These are phyloP conservation scores for Drosophila dunni DNA, from an alignment of 1,140 invertebrate species.

Conservation along the genomic window DNA sequence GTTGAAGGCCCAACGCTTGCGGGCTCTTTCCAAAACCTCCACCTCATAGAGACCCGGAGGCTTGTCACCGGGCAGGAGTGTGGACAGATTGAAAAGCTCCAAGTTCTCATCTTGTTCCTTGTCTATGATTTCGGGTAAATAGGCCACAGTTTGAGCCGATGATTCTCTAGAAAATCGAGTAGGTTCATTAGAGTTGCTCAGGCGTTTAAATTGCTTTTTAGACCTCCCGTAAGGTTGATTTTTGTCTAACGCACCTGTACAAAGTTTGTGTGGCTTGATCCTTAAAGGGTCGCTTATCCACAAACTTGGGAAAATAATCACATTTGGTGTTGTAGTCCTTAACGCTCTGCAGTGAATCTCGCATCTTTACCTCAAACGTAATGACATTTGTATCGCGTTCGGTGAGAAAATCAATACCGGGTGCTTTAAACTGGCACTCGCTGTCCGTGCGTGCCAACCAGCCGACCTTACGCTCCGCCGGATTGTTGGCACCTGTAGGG, in stretches of 20 bases:
- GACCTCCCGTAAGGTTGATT: too few relatives aligned
- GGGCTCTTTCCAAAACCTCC: constrained; percentile 73
- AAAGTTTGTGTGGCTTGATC: constrained; percentile 71
- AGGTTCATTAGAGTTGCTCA: background rate
- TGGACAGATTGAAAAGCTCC: constrained; percentile 70
- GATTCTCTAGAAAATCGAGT: constrained; percentile 85
- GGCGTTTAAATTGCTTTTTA: background rate
- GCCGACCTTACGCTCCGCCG: constrained; percentile 43
- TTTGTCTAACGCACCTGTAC: constrained; percentile 55
- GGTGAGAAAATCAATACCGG: constrained; percentile 51
- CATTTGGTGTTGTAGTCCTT: constrained; percentile 54
- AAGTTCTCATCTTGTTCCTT: constrained; percentile 46
- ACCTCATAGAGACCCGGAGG: constrained; percentile 74
- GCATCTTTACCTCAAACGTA: constrained; percentile 58
- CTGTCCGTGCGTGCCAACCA: constrained; percentile 63
- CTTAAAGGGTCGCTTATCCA: constrained; percentile 47
- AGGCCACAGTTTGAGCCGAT: constrained; percentile 90
- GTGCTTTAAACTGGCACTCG: constrained; percentile 59
- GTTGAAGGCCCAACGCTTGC: constrained; percentile 79
- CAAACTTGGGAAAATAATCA: constrained; percentile 53
- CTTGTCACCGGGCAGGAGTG: constrained; percentile 53
- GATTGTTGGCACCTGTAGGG: constrained; percentile 58
- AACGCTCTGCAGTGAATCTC: constrained; percentile 13
- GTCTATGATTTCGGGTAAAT: constrained; percentile 86
- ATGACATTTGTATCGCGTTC: constrained; percentile 27